Percentiles rank a stretch among this genome's conserved stretches.
These are phyloP conservation scores for Pristionchus arcanus DNA, from an alignment of 2,888 invertebrate species.

Conservation along the genomic window DNA sequence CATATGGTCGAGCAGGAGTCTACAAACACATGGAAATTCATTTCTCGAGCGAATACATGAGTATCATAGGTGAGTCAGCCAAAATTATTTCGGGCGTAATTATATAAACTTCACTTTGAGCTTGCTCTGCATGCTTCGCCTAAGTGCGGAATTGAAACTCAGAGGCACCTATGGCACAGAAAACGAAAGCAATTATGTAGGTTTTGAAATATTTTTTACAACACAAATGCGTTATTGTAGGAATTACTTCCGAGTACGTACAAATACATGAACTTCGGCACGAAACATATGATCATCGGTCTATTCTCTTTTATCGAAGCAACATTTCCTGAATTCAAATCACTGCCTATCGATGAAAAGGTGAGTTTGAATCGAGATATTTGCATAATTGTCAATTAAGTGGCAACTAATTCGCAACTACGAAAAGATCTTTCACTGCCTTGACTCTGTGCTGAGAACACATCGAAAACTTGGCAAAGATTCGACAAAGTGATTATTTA, in stretches of 20 bases:
- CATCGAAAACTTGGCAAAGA: neutral
- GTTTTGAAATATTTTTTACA: too few relatives aligned
- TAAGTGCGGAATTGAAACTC: neutral
- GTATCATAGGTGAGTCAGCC: neutral
- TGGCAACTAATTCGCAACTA: conserved; percentile 26
- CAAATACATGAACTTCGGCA: neutral
- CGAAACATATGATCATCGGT: neutral
- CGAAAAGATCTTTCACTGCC: neutral
- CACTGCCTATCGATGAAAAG: neutral
- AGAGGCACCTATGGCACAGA: neutral
- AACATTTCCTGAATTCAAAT: neutral
- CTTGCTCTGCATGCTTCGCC: neutral
- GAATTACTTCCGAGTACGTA: neutral
- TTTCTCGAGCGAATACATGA: neutral
- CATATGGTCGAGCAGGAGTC: too few relatives aligned
- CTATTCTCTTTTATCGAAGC: neutral
- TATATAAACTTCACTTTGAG: neutral
- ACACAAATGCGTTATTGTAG: neutral
- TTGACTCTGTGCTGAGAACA: neutral
- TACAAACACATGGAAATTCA: too few relatives aligned
- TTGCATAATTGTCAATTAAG: neutral
- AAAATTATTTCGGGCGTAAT: neutral
- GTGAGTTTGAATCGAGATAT: neutral
- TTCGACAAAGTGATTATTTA: neutral
- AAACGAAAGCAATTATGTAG: neutral